phyloP scores from a whole-genome alignment of 2,888 invertebrate genomes.

The Heteromyza rotundicornis region DNA sequence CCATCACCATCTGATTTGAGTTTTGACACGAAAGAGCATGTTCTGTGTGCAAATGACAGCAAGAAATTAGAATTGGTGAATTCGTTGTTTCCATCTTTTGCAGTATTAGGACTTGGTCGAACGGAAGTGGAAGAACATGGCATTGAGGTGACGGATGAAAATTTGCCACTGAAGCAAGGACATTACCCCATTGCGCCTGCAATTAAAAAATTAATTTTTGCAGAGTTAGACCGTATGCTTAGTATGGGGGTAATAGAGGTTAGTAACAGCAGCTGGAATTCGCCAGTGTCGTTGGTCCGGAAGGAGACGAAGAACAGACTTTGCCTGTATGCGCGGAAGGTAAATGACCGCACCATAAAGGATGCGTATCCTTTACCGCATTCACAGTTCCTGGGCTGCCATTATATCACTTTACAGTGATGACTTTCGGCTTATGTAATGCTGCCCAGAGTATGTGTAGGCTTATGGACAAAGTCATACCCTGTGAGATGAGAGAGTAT shows the following conservation, averaged over 20 bases:
- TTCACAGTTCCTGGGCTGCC: background rate
- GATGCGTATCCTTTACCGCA: constrained; percentile 19
- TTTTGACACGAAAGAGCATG: no score
- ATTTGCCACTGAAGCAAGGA: constrained; percentile 21
- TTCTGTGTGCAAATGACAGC: no score
- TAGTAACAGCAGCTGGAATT: constrained; percentile 40
- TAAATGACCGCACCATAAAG: constrained; percentile 39
- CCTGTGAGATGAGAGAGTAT: background rate
- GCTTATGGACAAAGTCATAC: background rate
- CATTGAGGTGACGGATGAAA: constrained; percentile 18
- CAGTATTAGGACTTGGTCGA: constrained; percentile 14
- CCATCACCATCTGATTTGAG: no score
- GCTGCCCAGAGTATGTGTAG: no score
- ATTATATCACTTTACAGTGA: no score
- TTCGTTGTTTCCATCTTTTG: constrained; percentile 18
- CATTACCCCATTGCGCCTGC: constrained; percentile 24
- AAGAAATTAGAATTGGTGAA: no score
- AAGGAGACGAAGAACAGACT: constrained; percentile 35
- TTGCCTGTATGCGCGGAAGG: constrained; percentile 39
- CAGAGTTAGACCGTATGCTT: constrained; percentile 45
- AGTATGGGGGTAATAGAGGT: constrained; percentile 38
- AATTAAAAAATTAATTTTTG: constrained; percentile 19
- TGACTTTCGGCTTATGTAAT: constrained; percentile 5
- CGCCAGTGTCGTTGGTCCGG: constrained; percentile 37
- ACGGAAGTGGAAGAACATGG: constrained; percentile 14